A percentile compares a stretch with the other conserved stretches of the same genome.
phyloP scores from a whole-genome alignment of 2,797 vertebrate species.

The Chiroxiphia lanceolata region DNA sequence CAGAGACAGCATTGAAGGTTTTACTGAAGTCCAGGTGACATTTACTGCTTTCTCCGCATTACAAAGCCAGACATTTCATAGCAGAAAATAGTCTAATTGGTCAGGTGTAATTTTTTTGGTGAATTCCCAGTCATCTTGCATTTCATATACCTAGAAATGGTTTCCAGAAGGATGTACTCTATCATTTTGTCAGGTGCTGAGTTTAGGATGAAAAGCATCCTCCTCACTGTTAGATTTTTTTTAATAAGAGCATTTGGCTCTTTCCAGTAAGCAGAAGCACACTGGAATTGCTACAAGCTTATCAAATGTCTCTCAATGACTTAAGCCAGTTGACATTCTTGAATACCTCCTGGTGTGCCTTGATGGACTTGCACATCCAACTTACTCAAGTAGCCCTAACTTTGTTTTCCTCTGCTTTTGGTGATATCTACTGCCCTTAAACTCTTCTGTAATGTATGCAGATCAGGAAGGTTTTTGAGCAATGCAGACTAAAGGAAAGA shows the following conservation, averaged over 20 bases:
- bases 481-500: neutral
- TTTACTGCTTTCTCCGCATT: neutral
- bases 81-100: neutral
- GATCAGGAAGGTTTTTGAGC: neutral
- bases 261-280: neutral
- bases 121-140: neutral
- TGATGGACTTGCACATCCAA: neutral
- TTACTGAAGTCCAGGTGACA: neutral
- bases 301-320: neutral
- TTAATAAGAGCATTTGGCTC: neutral
- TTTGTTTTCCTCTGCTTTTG: neutral
- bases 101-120: neutral
- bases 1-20: neutral
- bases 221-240: neutral
- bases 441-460: neutral
- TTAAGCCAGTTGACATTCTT: neutral
- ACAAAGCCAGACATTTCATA: neutral
- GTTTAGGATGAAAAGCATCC: neutral
- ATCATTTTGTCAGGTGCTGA: neutral
- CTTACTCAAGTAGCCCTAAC: neutral
- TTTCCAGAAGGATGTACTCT: neutral
- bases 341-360: neutral
- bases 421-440: neutral
- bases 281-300: neutral
- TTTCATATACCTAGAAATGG: neutral